These are phyloP conservation scores for Lepidurus arcticus DNA, from an alignment of 1,140 invertebrate genomes.

Conservation along the genomic window DNA sequence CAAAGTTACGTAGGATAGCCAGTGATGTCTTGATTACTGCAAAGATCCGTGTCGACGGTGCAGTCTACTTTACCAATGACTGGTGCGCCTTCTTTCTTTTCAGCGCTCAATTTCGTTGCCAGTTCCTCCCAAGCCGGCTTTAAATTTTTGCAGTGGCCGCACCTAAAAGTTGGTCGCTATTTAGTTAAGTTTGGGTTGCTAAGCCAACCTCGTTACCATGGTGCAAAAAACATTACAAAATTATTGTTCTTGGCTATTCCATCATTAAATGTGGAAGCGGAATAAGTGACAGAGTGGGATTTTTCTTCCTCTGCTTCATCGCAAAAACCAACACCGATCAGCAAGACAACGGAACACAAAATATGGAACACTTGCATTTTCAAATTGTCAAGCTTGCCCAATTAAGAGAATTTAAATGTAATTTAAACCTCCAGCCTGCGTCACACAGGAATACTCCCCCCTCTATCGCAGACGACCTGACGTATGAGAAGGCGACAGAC, in stretches of 20 bases:
- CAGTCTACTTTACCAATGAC: slow-evolving; percentile 71
- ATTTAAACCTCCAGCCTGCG: neutral
- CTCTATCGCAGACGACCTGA: too few relatives aligned
- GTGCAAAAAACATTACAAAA: slow-evolving; percentile 72
- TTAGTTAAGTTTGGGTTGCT: slow-evolving; percentile 35
- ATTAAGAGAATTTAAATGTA: neutral
- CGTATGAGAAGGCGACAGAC: too few relatives aligned
- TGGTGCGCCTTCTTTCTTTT: slow-evolving; percentile 54
- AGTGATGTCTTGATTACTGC: slow-evolving; percentile 65
- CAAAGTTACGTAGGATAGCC: slow-evolving; percentile 59
- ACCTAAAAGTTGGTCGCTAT: slow-evolving; percentile 50
- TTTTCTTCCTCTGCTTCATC: slow-evolving; percentile 30
- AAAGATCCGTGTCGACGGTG: slow-evolving; percentile 61
- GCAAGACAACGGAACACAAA: slow-evolving; percentile 15
- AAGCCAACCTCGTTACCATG: slow-evolving; percentile 54
- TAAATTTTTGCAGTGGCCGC: slow-evolving; percentile 62
- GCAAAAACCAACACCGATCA: slow-evolving; percentile 8
- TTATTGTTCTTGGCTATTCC: slow-evolving; percentile 58
- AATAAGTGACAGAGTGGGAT: slow-evolving; percentile 24
- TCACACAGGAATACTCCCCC: too few relatives aligned
- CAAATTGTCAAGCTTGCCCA: neutral
- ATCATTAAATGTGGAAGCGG: slow-evolving; percentile 51
- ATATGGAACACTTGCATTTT: neutral
- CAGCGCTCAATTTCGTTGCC: slow-evolving; percentile 58
- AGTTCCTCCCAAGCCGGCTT: slow-evolving; percentile 64